These are phyloP conservation scores for Mimumesa dahlbomi DNA, from an alignment of 2,888 invertebrate species.

Conservation along the genomic window DNA sequence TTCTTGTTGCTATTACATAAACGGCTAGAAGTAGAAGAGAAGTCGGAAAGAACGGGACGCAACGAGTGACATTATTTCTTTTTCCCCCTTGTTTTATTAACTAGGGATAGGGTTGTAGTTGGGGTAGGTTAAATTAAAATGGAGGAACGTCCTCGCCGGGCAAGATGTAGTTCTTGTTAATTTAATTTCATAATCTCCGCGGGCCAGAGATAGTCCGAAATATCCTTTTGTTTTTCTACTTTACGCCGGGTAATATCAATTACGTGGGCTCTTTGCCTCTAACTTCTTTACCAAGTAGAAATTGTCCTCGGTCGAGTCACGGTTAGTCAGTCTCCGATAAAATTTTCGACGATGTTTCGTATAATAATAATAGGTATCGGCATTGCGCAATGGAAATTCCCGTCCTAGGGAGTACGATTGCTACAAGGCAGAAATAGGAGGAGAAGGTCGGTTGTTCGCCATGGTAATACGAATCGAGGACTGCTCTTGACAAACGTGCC, in stretches of 20 bases:
- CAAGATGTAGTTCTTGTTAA: neutral
- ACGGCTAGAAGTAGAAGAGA: no score
- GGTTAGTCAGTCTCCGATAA: slow-evolving; percentile 3
- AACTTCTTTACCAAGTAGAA: neutral
- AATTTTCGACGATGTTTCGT: slow-evolving; percentile 3
- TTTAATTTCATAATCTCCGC: slow-evolving; percentile 1
- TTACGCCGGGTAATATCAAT: neutral
- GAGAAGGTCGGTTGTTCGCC: slow-evolving; percentile 5
- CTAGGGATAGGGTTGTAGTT: neutral
- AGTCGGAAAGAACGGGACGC: neutral
- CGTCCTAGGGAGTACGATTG: neutral
- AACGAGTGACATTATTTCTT: neutral
- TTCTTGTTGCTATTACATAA: no score
- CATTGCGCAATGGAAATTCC: no score
- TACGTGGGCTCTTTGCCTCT: neutral
- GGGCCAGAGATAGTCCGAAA: neutral
- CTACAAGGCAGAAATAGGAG: neutral
- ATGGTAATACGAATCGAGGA: slow-evolving; percentile 31
- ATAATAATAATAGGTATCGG: slow-evolving; percentile 4
- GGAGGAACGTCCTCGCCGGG: neutral
- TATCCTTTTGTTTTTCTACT: neutral
- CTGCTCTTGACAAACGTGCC: slow-evolving; percentile 50
- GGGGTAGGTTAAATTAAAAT: neutral
- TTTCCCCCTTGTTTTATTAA: neutral
- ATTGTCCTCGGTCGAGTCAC: neutral